phyloP scores from a whole-genome alignment of 2,888 invertebrate genomes.

The Caenorhabditis sinica region DNA sequence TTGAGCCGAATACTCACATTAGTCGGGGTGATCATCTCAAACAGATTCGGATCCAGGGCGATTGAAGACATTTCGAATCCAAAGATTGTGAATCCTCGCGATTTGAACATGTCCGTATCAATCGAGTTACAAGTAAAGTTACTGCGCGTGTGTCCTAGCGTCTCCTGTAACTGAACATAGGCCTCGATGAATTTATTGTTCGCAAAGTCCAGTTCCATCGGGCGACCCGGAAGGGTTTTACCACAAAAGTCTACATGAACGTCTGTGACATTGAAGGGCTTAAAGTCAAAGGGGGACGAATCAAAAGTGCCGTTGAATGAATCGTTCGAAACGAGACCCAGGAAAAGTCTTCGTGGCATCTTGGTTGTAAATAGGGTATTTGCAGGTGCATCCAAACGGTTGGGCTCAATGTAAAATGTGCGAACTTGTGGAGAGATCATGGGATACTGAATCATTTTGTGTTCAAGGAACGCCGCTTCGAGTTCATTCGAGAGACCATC shows the following conservation, averaged over 20 bases:
- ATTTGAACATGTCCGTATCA: not conserved
- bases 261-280: not conserved
- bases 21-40: not conserved
- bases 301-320: slow-evolving; percentile 8
- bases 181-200: slow-evolving; percentile 10
- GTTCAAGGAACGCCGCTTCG: slow-evolving; percentile 1
- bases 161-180: slow-evolving; percentile 1
- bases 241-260: slow-evolving; percentile 34
- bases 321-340: slow-evolving; percentile 10
- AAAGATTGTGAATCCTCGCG: not conserved
- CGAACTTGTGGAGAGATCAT: not conserved
- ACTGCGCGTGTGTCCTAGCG: slow-evolving; percentile 13
- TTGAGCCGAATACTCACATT: not conserved
- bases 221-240: not conserved
- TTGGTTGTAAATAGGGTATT: slow-evolving; percentile 24
- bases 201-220: slow-evolving; percentile 2
- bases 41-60: not conserved
- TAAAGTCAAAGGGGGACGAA: slow-evolving; percentile 16
- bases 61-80: not conserved
- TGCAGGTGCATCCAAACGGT: slow-evolving; percentile 18
- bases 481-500: slow-evolving; percentile 25
- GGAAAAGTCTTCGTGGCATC: slow-evolving; percentile 25
- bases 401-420: slow-evolving; percentile 15
- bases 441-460: slow-evolving; percentile 24
- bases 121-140: slow-evolving; percentile 11